These are phyloP conservation scores for Tortricodes alternella DNA, from an alignment of 2,888 invertebrate species.

Conservation along the genomic window DNA sequence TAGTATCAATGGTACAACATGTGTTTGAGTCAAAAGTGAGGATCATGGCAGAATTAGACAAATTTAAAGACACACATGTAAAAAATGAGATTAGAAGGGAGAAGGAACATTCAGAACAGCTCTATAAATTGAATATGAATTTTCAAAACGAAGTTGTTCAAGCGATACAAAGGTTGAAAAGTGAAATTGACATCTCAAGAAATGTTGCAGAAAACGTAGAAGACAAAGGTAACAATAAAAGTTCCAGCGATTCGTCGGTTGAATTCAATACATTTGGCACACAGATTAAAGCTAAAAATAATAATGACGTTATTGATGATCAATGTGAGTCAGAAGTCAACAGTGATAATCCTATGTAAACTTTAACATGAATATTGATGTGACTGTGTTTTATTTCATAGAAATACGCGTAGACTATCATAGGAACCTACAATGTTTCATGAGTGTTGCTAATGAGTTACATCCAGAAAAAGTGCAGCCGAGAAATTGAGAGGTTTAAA, in stretches of 20 bases:
- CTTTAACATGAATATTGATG: constrained; percentile 8
- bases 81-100: constrained; percentile 70
- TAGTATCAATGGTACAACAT: constrained; percentile 77
- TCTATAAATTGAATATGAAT: constrained; percentile 75
- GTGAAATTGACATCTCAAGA: constrained; percentile 68
- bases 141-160: constrained; percentile 76
- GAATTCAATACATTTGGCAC: constrained; percentile 52
- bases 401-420: neutral
- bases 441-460: too few species aligned
- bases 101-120: constrained; percentile 72
- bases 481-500: too few species aligned
- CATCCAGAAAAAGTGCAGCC: too few species aligned
- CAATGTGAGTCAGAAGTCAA: constrained; percentile 1
- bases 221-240: constrained; percentile 41
- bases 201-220: constrained; percentile 52
- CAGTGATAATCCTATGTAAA: constrained; percentile 5
- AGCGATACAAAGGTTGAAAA: constrained; percentile 69
- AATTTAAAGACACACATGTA: constrained; percentile 70
- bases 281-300: neutral
- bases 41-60: constrained; percentile 72
- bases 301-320: constrained; percentile 3
- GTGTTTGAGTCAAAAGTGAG: constrained; percentile 75
- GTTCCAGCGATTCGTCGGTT: constrained; percentile 53
- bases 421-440: too few species aligned
- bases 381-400: constrained; percentile 11